Evolutionary conservation across 2,113 vertebrate genomes (phyloP).

Genomic region (Psittacula cyanocephala): DNA sequence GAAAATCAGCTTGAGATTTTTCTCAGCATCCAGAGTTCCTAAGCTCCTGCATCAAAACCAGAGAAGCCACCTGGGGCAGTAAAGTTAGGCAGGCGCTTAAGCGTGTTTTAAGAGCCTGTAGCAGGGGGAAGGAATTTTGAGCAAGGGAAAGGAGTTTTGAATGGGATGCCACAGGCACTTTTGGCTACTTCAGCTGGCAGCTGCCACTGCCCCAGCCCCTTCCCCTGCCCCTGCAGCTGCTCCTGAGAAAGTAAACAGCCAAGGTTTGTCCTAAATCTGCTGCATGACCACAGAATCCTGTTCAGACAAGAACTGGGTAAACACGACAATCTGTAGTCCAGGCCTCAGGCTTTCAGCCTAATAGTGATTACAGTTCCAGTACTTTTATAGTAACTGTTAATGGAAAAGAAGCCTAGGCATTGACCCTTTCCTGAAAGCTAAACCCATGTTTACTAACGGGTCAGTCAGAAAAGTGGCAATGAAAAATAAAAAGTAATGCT

Average conservation of each 20-base stretch:
- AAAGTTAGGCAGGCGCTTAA: not conserved
- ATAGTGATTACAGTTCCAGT: not conserved
- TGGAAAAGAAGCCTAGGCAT: not conserved
- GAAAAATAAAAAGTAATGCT: not conserved
- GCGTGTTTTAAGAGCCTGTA: not conserved
- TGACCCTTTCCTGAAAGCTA: not conserved
- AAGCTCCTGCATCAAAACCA: not conserved
- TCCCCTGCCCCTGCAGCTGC: not conserved
- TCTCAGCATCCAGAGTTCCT: not conserved
- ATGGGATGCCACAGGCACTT: accelerated
- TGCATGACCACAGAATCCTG: not conserved
- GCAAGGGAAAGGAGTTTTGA: not conserved
- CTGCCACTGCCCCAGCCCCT: accelerated
- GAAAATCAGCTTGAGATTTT: not conserved
- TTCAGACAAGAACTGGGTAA: not conserved
- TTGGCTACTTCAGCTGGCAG: not conserved
- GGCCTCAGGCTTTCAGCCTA: not conserved
- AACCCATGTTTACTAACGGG: not conserved
- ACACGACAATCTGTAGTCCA: not conserved
- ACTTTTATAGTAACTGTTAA: not conserved
- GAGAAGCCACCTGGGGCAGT: not conserved
- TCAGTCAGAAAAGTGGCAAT: accelerated
- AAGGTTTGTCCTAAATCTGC: not conserved
- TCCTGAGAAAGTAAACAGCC: not conserved
- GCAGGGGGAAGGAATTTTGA: not conserved